Evolutionary conservation across 2,888 invertebrate genomes (phyloP), one percentile per base, ranked within the genome.

Genomic region (Nymphalis urticae): DNA sequence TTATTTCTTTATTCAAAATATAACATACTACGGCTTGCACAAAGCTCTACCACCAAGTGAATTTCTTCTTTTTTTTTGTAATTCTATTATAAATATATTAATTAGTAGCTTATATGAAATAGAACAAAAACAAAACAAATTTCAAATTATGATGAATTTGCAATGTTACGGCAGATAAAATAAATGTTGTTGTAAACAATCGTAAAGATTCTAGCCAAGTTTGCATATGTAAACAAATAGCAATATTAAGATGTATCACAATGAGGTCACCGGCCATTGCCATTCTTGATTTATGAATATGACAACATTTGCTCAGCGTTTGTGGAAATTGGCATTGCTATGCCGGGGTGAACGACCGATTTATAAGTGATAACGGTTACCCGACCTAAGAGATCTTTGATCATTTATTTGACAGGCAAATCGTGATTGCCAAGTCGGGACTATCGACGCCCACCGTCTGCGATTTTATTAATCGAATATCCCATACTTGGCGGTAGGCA

Each of bases 321-420:
- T 64, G 73, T 76, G 75, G 78, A 78, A 79, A 78, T 79, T 76
- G 66, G 65, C 69, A 72, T 69, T 69, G 66, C 73, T 50, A 62
- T 42, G 66, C 32, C 32, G 69, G 77, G 85, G 79, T 85, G 77
- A 86, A 84, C 70, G 83, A 74, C 80, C 86, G 77, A 72, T 77
- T 72, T 64, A 69, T 66, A 75, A 75, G 75, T 74, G 72, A 70
- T 81, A 85, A 80, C 86, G 85, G 85, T 75, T 68, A 59, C 71
- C 69, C 77, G 81, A 85, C 83, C 85, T 85, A 32, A 80, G 77
- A 42, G 83, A 80, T 78, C 80, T 71, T 72, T 67, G 71, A 73
- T 78, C 79, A 74, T 81, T 79, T 73, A 74, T 74, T 81, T 82
- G 80, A 78, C 79, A 72, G 66, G 68, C 69, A 68, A 76, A 74